Evolutionary conservation across 1,140 invertebrate genomes (phyloP).

Genomic region (Prorops nasuta): DNA sequence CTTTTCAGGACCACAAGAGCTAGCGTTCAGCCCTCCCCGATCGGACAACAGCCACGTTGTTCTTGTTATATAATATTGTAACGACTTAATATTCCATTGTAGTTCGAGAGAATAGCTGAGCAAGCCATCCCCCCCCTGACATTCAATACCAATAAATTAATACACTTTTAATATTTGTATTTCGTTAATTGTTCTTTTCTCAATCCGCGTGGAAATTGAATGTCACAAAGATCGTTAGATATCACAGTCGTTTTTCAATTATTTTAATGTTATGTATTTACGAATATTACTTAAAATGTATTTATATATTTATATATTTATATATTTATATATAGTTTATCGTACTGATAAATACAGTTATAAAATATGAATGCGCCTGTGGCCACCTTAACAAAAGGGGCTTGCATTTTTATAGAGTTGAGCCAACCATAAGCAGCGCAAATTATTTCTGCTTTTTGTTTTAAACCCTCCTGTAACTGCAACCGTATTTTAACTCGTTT

Average conservation of each 20-base stretch:
- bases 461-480: conserved; percentile 49
- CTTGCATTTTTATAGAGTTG: conserved; percentile 22
- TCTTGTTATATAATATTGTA: conserved; percentile 43
- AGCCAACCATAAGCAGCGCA: conserved; percentile 16
- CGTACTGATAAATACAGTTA: conserved; percentile 52
- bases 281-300: conserved; percentile 46
- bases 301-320: conserved; percentile 46
- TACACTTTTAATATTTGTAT: conserved; percentile 42
- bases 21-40: conserved; percentile 52
- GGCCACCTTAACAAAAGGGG: conserved; percentile 17
- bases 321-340: conserved; percentile 48
- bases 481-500: conserved; percentile 42
- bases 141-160: conserved; percentile 47
- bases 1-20: conserved; percentile 40
- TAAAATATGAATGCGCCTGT: conserved; percentile 48
- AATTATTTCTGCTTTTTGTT: conserved; percentile 16
- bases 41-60: conserved; percentile 51
- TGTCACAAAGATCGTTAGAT: conserved; percentile 57
- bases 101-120: conserved; percentile 34
- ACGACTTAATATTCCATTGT: conserved; percentile 48
- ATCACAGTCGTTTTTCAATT: conserved; percentile 57
- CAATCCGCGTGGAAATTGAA: conserved; percentile 51
- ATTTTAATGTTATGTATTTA: conserved; percentile 51
- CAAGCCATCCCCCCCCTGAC: conserved; percentile 34
- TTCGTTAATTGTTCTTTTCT: conserved; percentile 39